Conservation (phyloP, 2,888 invertebrate species). For the Blomia tropicalis region DNA sequence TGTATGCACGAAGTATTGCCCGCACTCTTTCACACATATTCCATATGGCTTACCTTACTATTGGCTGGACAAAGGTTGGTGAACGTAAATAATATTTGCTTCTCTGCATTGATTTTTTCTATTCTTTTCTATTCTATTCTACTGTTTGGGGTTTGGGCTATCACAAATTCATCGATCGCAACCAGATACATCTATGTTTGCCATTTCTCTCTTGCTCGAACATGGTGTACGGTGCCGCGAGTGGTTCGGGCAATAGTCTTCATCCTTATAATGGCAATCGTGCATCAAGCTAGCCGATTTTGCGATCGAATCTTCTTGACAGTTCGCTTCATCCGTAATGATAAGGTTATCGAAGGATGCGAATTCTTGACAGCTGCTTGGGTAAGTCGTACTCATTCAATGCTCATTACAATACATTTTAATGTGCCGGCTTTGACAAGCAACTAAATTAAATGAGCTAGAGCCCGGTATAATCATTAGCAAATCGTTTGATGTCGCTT, state of each 20-base stretch:
- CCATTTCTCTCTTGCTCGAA: conserved; percentile 69
- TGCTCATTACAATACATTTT: background rate
- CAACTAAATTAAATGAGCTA: too few relatives aligned
- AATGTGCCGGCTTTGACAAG: too few relatives aligned
- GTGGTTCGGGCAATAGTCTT: conserved; percentile 60
- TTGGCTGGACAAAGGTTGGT: conserved; percentile 65
- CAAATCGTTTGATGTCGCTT: too few relatives aligned
- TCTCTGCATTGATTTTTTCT: background rate
- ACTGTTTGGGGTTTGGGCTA: background rate
- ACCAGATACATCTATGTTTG: conserved; percentile 73
- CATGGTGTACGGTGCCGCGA: conserved; percentile 49
- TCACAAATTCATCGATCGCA: too few relatives aligned
- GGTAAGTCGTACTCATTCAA: too few relatives aligned
- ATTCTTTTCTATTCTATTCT: background rate
- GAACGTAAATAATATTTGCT: background rate
- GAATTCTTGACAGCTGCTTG: conserved; percentile 45
- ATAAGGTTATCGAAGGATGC: conserved; percentile 36
- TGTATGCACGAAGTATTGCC: conserved; percentile 46
- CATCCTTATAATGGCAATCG: conserved; percentile 58
- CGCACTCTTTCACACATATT: conserved; percentile 77
- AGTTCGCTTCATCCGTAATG: conserved; percentile 52
- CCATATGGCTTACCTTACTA: conserved; percentile 79
- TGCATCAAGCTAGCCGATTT: conserved; percentile 68
- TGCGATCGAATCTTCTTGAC: conserved; percentile 52
- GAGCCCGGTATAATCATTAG: too few relatives aligned